Base-by-base conservation (phyloP, 2,888 invertebrate species). In the Cepaea hortensis region DNA sequence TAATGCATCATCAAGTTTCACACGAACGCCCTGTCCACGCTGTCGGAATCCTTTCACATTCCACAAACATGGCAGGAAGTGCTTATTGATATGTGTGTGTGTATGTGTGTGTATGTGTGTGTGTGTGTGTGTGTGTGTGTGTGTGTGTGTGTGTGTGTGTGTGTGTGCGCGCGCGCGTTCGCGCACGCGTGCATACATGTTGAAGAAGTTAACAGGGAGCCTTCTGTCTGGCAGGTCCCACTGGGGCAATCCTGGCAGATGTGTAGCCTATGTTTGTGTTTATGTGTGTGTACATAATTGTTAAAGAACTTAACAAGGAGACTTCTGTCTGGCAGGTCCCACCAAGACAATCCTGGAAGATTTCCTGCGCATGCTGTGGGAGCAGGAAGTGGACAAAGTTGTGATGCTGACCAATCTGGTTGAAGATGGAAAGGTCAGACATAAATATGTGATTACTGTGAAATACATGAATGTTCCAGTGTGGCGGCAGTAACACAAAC, bases 311-410 rank as follows among this genome's bases (percentile, higher is more conserved):
- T 70, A 70, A 70, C 13, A 9, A 62, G 1, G 62, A 62, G 1
- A 13, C 6, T 23, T 72, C 23, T 72, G 1, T 23, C 72, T 23
- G 72, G 35, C 9, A 73, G 73, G 73, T 9, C 73, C 73, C 3
- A 73, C 73, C 35, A 46, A 46, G 73, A 46, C 46, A 46, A 73
- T 73, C 11, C 46, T 73, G 46, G 73, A 73, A 13, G 73, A 73
- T 46, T 73, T 73, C 46, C 3, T 73, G 73, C 35, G 73, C 13
- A 73, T 73, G 73, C 46, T 73, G 73, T 73, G 73, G 73, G 73
- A 73, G 46, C 73, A 73, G 46, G 7, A 73, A 46, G 46, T 11
- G 23, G 35, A 73, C 46, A 73, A 73, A 46, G 73, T 73, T 35
- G 73, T 73, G 0, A 73, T 73, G 73, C 46, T 73, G 0, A 73